phyloP scores from a whole-genome alignment of 2,113 vertebrate species.

The Amazona guildingii region DNA sequence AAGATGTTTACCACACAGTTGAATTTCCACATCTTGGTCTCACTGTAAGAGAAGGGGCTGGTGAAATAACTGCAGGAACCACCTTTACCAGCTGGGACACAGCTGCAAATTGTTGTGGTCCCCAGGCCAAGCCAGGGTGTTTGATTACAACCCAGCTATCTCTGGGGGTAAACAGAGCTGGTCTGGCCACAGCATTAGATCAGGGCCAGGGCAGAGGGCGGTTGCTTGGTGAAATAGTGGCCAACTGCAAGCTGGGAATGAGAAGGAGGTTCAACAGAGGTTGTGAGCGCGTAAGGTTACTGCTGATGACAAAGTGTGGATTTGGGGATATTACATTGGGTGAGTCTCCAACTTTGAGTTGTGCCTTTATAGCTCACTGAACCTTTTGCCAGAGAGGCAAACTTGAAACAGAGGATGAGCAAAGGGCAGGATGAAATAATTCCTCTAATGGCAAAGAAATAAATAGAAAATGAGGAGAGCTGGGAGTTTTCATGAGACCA shows the following conservation, averaged over 20 bases:
- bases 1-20: not conserved
- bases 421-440: not conserved
- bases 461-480: not conserved
- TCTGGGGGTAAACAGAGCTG: rapidly evolving
- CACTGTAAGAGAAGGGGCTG: not conserved
- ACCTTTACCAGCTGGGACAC: rapidly evolving
- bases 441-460: not conserved
- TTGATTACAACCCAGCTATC: not conserved
- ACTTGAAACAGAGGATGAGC: not conserved
- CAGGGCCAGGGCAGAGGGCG: not conserved
- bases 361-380: not conserved
- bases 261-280: not conserved
- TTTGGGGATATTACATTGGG: not conserved
- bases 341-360: not conserved
- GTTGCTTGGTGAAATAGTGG: rapidly evolving
- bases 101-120: not conserved
- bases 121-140: rapidly evolving
- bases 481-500: not conserved
- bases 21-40: not conserved
- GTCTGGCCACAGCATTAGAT: rapidly evolving
- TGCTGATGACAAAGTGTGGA: rapidly evolving
- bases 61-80: not conserved
- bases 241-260: rapidly evolving
- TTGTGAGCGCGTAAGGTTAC: not conserved
- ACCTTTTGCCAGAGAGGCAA: not conserved